A percentile compares a stretch with the other conserved stretches of the same genome.
Evolutionary conservation across 2,888 invertebrate genomes (phyloP).

Genomic region (Clitarchus hookeri): DNA sequence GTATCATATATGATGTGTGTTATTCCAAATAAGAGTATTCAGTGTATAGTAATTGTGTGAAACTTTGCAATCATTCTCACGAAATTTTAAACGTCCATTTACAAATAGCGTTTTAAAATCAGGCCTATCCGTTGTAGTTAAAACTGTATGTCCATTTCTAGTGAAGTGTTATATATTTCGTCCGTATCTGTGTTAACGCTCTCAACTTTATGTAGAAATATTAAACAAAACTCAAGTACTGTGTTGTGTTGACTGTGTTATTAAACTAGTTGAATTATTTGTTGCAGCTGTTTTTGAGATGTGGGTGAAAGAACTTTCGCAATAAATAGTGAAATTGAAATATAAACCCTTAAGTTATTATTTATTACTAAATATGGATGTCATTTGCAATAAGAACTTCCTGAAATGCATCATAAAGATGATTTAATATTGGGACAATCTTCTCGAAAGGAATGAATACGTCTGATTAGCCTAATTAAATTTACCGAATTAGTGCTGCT

Average conservation of each 20-base stretch:
- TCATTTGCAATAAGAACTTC: too few relatives aligned
- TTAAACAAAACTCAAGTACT: background rate
- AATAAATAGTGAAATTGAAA: background rate
- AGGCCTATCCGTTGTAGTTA: conserved; percentile 2
- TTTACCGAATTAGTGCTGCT: too few relatives aligned
- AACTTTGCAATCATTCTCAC: background rate
- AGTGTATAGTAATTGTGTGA: background rate
- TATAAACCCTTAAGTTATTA: background rate
- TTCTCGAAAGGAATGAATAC: too few relatives aligned
- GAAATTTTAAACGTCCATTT: background rate
- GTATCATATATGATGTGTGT: background rate
- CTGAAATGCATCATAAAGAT: too few relatives aligned
- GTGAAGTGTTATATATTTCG: conserved; percentile 2
- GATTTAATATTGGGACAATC: too few relatives aligned
- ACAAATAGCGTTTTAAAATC: background rate
- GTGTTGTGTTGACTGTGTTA: conserved; percentile 14
- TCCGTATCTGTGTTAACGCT: background rate
- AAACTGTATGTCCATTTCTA: background rate
- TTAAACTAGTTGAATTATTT: background rate
- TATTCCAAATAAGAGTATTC: background rate
- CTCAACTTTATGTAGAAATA: too few relatives aligned
- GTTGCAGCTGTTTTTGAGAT: conserved; percentile 6
- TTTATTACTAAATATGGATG: background rate
- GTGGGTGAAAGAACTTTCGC: conserved; percentile 8
- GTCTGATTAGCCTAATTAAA: too few relatives aligned